Percentiles rank a stretch among this genome's conserved stretches.
Conservation (phyloP, 2,797 vertebrate species). For the Zenarchopterus dispar region DNA sequence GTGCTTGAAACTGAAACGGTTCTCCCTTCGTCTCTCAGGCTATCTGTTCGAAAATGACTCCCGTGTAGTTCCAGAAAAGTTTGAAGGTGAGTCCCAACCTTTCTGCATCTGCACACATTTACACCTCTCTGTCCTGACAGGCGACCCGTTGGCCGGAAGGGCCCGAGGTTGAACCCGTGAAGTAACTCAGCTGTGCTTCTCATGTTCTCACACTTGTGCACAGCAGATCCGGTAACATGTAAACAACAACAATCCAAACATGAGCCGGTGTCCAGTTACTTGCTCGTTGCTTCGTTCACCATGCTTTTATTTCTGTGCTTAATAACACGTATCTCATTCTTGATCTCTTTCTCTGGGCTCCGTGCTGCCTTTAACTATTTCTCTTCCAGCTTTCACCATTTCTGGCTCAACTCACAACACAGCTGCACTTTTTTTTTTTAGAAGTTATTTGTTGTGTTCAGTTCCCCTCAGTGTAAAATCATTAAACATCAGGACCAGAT, state of each 20-base stretch:
- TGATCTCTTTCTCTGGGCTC: neutral
- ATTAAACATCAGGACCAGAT: too few relatives aligned
- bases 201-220: constrained; percentile 69
- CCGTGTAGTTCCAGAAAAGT: constrained; percentile 95
- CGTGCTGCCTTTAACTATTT: neutral
- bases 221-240: constrained; percentile 62
- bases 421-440: neutral
- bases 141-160: constrained; percentile 49
- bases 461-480: too few relatives aligned
- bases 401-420: neutral
- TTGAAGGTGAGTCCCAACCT: constrained; percentile 87
- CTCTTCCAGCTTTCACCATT: neutral
- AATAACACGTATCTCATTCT: neutral
- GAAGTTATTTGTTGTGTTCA: neutral
- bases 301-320: neutral
- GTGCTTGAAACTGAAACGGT: constrained; percentile 34
- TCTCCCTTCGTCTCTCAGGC: constrained; percentile 78
- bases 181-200: constrained; percentile 68
- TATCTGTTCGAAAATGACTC: constrained; percentile 94
- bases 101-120: constrained; percentile 5
- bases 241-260: constrained; percentile 60
- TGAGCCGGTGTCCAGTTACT: constrained; percentile 44
- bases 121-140: constrained; percentile 20
- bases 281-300: neutral
- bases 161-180: constrained; percentile 59